These are phyloP conservation scores for Palaemon carinicauda DNA, from an alignment of 1,140 invertebrate genomes.

Conservation along the genomic window DNA sequence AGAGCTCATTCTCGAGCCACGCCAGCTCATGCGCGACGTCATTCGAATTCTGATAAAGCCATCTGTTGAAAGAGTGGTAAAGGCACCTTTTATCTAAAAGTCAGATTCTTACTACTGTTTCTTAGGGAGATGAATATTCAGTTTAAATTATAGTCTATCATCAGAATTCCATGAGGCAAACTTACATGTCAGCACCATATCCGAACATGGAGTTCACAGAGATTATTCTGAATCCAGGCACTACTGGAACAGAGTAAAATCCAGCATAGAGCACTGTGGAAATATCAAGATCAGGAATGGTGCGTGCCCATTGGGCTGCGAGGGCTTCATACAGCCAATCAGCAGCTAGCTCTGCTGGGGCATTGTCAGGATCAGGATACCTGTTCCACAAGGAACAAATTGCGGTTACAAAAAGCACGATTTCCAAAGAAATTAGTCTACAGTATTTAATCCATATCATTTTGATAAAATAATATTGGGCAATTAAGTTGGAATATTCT, in stretches of 20 bases:
- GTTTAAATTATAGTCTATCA: not conserved
- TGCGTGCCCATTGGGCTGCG: conserved; percentile 84
- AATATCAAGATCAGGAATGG: conserved; percentile 85
- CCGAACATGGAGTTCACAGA: conserved; percentile 74
- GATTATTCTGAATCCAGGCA: conserved; percentile 86
- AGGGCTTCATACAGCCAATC: conserved; percentile 91
- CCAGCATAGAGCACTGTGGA: conserved; percentile 85
- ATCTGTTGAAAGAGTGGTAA: too few species aligned
- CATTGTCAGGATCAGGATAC: not conserved
- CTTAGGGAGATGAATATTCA: too few species aligned
- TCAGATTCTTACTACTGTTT: too few species aligned
- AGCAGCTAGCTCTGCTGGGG: conserved; percentile 77
- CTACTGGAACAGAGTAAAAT: conserved; percentile 86
- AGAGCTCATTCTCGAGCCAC: conserved; percentile 71
- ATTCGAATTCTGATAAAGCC: conserved; percentile 71
- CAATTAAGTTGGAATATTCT: too few species aligned
- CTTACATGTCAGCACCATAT: conserved; percentile 24
- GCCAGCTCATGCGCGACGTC: conserved; percentile 72
- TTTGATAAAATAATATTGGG: too few species aligned
- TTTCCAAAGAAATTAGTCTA: too few species aligned
- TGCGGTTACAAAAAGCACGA: too few species aligned
- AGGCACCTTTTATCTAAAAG: too few species aligned
- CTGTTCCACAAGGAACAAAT: not conserved
- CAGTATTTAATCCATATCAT: too few species aligned
- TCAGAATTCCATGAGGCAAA: not conserved